Conservation (phyloP, 2,888 invertebrate species). For the Teleiodes luculella region DNA sequence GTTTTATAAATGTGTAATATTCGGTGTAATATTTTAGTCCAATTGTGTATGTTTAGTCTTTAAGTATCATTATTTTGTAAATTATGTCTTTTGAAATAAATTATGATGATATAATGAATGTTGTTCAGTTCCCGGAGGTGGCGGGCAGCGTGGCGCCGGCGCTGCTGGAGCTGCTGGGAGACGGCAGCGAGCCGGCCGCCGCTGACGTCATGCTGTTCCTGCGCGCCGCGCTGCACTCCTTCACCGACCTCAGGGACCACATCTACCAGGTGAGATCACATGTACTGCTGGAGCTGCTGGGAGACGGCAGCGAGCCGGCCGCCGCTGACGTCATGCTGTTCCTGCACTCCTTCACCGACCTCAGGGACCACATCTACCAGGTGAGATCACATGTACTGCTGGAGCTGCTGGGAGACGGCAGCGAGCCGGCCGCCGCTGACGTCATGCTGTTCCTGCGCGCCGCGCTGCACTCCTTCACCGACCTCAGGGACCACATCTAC, state of each 20-base stretch:
- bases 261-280: slow-evolving; percentile 94
- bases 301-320: no score
- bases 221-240: slow-evolving; percentile 96
- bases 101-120: no score
- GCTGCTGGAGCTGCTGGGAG: slow-evolving; percentile 94
- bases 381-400: no score
- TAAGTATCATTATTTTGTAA: no score
- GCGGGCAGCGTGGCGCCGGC: slow-evolving; percentile 96
- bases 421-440: slow-evolving; percentile 94
- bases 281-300: no score
- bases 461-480: slow-evolving; percentile 95
- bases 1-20: no score
- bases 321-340: no score
- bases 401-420: slow-evolving; percentile 94
- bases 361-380: no score
- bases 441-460: slow-evolving; percentile 96
- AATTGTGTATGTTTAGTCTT: background rate
- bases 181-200: slow-evolving; percentile 93
- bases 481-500: slow-evolving; percentile 86
- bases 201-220: slow-evolving; percentile 96
- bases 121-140: slow-evolving; percentile 93
- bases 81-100: no score
- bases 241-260: slow-evolving; percentile 87
- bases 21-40: no score
- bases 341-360: no score